Base-by-base conservation (phyloP, 1,140 invertebrate genomes). In the Lysiphlebus fabarum region DNA sequence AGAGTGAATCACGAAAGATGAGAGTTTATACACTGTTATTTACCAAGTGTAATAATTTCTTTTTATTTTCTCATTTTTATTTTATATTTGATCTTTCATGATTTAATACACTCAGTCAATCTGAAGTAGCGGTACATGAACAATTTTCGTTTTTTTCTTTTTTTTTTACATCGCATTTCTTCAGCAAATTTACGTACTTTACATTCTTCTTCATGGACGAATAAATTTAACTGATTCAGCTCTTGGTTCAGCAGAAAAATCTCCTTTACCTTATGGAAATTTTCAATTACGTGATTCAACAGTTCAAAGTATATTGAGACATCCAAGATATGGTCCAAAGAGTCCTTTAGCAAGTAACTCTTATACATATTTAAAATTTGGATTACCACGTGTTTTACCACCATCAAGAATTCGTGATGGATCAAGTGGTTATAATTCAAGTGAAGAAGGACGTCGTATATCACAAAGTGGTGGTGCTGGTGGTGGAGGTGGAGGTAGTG, bases 301-400 rank as follows among this genome's bases (percentile, higher is more conserved):
- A 17, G 93, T 96, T 2, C 92, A 95, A 77, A 94, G 92, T 12
- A 96, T 96, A 47, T 79, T 96, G n/a, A 89, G 90, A 58, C 93
- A 95, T 79, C 92, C 91, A 17, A 79, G 91, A 70, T 93, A 93
- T 80, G 90, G 90, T 65, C 90, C 90, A 33, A 91, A 92, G 83
- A 78, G 75, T 41, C 89, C 91, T 0, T 77, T 94, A 42, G 90
- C 91, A 12, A 88, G 89, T 8, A 95, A 95, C 70, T 94, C 95
- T 80, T 93, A 92, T 74, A 93, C 92, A 4, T 95, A 95, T 78
- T 81, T 96, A 33, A 94, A 95, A 74, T 96, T 96, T 68, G 94
- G 94, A 4, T 77, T 96, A 47, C 94, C 94, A 0, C 82, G 94
- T 40, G 93, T 95, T 0, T 87, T 95, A 71, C 92, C 93, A 17